These are phyloP conservation scores for Drosophila peninsularis DNA, from an alignment of 2,888 invertebrate genomes.

Conservation along the genomic window DNA sequence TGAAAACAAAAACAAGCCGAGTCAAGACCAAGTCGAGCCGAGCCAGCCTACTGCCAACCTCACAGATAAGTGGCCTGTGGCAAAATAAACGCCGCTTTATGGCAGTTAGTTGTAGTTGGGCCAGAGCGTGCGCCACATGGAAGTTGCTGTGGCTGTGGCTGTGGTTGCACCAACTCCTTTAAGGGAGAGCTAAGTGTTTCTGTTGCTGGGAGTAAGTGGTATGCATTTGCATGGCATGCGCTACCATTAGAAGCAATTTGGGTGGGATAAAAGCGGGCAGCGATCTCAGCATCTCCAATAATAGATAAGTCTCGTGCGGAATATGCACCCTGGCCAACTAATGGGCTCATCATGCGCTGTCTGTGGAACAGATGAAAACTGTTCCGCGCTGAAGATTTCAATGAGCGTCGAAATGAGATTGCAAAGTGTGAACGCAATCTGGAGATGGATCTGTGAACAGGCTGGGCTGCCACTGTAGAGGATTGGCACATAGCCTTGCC, in stretches of 20 bases:
- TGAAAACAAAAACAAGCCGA: constrained; percentile 74
- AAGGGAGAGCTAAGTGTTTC: constrained; percentile 69
- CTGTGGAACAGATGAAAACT: constrained; percentile 30
- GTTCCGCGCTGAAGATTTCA: constrained; percentile 6
- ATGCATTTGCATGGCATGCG: constrained; percentile 77
- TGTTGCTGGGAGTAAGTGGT: constrained; percentile 66
- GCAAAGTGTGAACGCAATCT: constrained; percentile 23
- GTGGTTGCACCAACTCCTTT: constrained; percentile 45
- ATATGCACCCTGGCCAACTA: constrained; percentile 17
- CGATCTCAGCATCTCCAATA: constrained; percentile 36
- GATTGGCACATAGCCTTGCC: background rate
- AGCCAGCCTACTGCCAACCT: constrained; percentile 69
- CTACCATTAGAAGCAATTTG: constrained; percentile 78
- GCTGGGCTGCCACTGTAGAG: background rate
- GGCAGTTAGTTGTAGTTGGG: constrained; percentile 76
- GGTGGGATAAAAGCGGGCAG: constrained; percentile 67
- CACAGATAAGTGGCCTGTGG: constrained; percentile 78
- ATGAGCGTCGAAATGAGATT: constrained; percentile 22
- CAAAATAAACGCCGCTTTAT: constrained; percentile 80
- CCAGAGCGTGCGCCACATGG: constrained; percentile 68
- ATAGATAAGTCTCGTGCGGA: constrained; percentile 38
- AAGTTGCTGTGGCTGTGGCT: constrained; percentile 28
- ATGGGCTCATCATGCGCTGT: constrained; percentile 36
- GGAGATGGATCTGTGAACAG: background rate
- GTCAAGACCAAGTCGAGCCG: constrained; percentile 43